Evolutionary conservation across 2,888 invertebrate species (phyloP).

Genomic region (Thecocarcelia acutangulata): DNA sequence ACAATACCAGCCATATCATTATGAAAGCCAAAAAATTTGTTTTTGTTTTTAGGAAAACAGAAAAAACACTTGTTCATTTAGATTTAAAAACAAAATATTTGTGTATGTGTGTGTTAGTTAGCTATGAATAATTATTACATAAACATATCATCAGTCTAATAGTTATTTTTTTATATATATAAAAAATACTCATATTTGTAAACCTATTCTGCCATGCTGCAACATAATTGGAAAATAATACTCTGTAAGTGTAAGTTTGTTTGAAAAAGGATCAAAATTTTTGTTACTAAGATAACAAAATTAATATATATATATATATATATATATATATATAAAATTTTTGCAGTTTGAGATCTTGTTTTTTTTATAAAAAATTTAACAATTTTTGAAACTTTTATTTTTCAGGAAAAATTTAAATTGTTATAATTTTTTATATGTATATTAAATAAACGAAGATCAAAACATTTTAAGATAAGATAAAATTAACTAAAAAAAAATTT

Average conservation of each 20-base stretch:
- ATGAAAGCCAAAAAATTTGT: conserved; percentile 11
- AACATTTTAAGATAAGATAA: too few species aligned
- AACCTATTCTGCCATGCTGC: conserved; percentile 26
- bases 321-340: too few species aligned
- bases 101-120: conserved; percentile 34
- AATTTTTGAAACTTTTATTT: too few species aligned
- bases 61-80: not conserved
- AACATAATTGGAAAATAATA: not conserved
- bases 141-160: conserved; percentile 66
- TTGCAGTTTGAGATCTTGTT: too few species aligned
- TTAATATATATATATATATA: too few species aligned
- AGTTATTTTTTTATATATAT: conserved; percentile 50
- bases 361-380: too few species aligned
- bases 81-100: conserved; percentile 52
- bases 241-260: not conserved
- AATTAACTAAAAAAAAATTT: too few species aligned
- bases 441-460: too few species aligned
- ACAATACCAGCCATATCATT: conserved; percentile 26
- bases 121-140: conserved; percentile 56
- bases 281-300: too few species aligned
- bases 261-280: too few species aligned
- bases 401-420: too few species aligned
- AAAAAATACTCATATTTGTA: conserved; percentile 64
- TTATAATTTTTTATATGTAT: too few species aligned
- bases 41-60: conserved; percentile 4